These are phyloP conservation scores for Leptopilina clavipes DNA, from an alignment of 1,140 invertebrate genomes.

Conservation along the genomic window DNA sequence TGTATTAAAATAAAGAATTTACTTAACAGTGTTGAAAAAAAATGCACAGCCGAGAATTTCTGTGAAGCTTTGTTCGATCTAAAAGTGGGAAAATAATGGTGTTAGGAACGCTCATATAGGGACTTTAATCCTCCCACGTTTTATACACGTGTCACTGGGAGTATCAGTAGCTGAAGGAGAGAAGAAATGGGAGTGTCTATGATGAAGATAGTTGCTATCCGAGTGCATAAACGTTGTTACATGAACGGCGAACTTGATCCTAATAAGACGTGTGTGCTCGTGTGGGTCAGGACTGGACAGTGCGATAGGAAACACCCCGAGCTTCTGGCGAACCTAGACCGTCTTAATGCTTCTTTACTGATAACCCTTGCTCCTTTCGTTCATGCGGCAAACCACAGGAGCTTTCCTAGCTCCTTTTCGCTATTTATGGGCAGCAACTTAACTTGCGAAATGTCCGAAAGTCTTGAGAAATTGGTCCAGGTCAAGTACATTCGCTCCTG, in stretches of 20 bases:
- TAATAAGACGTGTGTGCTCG: constrained; percentile 46
- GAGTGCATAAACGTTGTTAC: constrained; percentile 45
- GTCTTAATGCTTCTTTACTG: constrained; percentile 64
- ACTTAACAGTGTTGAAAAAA: not conserved
- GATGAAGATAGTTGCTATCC: constrained; percentile 14
- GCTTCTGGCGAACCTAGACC: constrained; percentile 64
- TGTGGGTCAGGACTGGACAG: constrained; percentile 65
- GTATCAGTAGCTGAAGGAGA: not conserved
- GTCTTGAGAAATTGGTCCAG: constrained; percentile 57
- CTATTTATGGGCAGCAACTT: constrained; percentile 68
- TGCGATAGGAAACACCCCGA: constrained; percentile 61
- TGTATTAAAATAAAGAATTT: not conserved
- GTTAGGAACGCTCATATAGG: constrained; percentile 49
- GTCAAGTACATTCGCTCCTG: constrained; percentile 45
- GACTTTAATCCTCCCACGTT: constrained; percentile 41
- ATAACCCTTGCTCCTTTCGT: constrained; percentile 58
- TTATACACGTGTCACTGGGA: constrained; percentile 40
- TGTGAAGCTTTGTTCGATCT: not conserved
- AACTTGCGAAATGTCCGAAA: constrained; percentile 60
- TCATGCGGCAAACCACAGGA: constrained; percentile 42
- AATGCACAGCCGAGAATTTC: no score
- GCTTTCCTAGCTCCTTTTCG: constrained; percentile 55
- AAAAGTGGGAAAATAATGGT: constrained; percentile 48
- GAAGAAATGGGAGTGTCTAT: not conserved
- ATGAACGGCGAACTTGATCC: constrained; percentile 43